Conservation (phyloP, 2,888 invertebrate species). For the Tinea pellionella region DNA sequence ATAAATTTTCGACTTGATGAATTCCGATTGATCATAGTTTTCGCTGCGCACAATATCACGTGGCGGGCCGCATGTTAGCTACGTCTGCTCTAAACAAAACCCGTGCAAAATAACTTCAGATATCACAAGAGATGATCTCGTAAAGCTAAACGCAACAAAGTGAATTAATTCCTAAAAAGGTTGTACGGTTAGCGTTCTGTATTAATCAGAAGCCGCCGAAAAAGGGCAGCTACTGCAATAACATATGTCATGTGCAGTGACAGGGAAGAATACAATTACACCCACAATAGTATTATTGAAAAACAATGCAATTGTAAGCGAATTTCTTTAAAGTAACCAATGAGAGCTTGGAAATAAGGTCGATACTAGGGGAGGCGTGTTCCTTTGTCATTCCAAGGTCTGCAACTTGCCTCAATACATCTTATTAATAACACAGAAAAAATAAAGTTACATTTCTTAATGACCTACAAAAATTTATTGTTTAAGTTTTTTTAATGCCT, state of each 20-base stretch:
- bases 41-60: too few relatives aligned
- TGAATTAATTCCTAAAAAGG: slow-evolving; percentile 3
- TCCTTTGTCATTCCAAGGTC: slow-evolving; percentile 9
- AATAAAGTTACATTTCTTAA: not conserved
- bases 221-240: not conserved
- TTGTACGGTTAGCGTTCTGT: not conserved
- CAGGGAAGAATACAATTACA: not conserved
- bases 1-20: too few relatives aligned
- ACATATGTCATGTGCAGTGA: slow-evolving; percentile 3
- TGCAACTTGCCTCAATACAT: not conserved
- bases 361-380: slow-evolving; percentile 9
- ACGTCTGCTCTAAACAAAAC: too few relatives aligned
- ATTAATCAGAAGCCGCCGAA: slow-evolving; percentile 1
- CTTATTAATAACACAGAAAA: not conserved
- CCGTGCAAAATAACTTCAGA: not conserved
- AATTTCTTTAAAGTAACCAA: not conserved
- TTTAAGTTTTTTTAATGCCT: too few relatives aligned
- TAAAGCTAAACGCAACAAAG: not conserved
- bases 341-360: not conserved
- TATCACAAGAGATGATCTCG: not conserved
- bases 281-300: slow-evolving; percentile 1
- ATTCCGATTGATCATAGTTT: too few relatives aligned
- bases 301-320: not conserved
- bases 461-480: too few relatives aligned
- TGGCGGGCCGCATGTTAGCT: too few relatives aligned